Evolutionary conservation across 2,113 vertebrate genomes (phyloP), one percentile per base, ranked within the genome.

Genomic region (Hucho hucho): DNA sequence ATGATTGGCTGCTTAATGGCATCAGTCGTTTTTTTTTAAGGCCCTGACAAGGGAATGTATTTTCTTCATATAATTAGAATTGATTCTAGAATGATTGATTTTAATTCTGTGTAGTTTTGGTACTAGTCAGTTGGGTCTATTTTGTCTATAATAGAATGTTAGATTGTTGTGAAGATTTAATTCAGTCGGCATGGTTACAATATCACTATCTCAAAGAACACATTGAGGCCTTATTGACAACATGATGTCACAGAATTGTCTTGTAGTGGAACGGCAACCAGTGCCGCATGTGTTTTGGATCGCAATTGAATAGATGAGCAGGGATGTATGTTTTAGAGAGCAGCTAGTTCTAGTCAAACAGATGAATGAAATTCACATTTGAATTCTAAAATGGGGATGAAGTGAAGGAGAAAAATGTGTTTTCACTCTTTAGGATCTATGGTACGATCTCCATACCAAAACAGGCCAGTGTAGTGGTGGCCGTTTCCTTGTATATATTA

Each of bases 1-100:
- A 24, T 76, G 68, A 78, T 79, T 80, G 68, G 67, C 56, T 69
- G 12, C 49, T 22, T 20, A 83, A 77, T 65, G 75, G 25, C 75
- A 78, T 69, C 76, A 76, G 80, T 82, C 63, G 29, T 68, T 77
- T 11, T 79, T 82, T 76, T 75, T 72, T 68, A 87, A 72, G 76
- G 79, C 91, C 84, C 86, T 89, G 89, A 91, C 81, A 83, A 83
- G 79, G 84, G 83, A 89, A 87, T 89, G 87, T 90, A 91, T 86
- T 86, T 90, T 79, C 77, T 77, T 74, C 32, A 79, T 90, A 86
- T 85, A 81, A 81, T 74, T 26, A 89, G 74, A 79, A 81, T 82
- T 79, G 74, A 84, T 73, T 61, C 66, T 85, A 81, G 81, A 77
- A 25, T 75, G 74, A 73, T 72, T 79, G 64, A 81, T 85, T 86